Conservation (phyloP, 2,113 vertebrate genomes). For the Vulpes ferrilata region DNA sequence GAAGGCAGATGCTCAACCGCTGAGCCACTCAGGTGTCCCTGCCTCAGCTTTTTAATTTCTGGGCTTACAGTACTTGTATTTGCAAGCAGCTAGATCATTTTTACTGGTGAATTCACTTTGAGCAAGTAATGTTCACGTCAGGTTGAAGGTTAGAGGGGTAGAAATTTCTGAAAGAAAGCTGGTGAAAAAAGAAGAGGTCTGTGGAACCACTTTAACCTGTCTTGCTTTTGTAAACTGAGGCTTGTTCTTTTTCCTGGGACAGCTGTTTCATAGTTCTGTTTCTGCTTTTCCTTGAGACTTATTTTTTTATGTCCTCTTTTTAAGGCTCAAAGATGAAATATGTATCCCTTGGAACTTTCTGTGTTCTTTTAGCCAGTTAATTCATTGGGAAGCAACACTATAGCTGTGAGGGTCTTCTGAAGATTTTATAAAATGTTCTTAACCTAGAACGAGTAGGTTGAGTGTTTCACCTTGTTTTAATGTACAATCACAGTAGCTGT, state of each 20-base stretch:
- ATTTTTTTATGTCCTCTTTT: background rate
- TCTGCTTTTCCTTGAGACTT: constrained; percentile 8
- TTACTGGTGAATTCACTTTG: background rate
- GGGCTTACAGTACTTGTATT: background rate
- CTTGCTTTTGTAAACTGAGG: constrained; percentile 5
- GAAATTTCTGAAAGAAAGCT: constrained; percentile 38
- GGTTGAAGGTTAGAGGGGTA: background rate
- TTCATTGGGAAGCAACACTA: background rate
- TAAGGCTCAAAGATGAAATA: background rate
- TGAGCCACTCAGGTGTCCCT: background rate
- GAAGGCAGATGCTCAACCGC: too few relatives aligned
- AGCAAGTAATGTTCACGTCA: background rate
- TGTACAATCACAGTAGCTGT: background rate
- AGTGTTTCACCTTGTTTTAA: background rate
- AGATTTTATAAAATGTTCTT: constrained; percentile 46
- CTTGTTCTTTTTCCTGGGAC: background rate
- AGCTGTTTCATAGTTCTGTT: background rate
- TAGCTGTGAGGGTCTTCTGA: background rate
- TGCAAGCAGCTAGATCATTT: background rate
- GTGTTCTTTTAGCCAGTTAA: background rate
- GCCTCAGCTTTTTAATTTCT: background rate
- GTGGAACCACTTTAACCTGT: background rate
- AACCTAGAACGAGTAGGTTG: background rate
- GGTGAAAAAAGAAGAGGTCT: background rate
- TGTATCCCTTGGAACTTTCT: background rate